Evolutionary conservation across 2,113 vertebrate species (phyloP), one percentile per base, ranked within the genome.

Genomic region (Nestor notabilis): DNA sequence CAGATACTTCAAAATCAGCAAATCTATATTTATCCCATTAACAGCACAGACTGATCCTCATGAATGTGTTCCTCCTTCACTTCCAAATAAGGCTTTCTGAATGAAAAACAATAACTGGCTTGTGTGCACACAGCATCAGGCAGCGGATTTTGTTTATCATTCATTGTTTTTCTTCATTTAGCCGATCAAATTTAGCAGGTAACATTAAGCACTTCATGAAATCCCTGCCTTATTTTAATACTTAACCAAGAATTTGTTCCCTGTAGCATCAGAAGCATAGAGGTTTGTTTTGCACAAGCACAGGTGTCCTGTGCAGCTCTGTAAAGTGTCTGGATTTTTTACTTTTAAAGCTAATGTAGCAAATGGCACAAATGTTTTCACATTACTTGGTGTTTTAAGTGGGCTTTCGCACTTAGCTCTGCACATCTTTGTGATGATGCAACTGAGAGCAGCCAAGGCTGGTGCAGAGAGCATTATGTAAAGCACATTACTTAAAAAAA

Each of bases 61-160:
- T 89, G 79, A 92, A 90, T 90, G 79, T 77, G 46, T 87, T 93
- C 75, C 64, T 94, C 18, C 13, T 90, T 80, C 88, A 83, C 60
- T 93, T 94, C 92, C 92, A 92, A 94, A 95, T 95, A 93, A 93
- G 90, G 71, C 76, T 94, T 83, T 77, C 90, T 96, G 85, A 93
- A 93, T 92, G 93, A 75, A 95, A 85, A 96, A 71, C 91, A 83
- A 18, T 91, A 87, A 83, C 82, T 69, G 77, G 44, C 82, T 79
- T 9, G 1, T 33, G 87, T 61, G 75, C 39, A 24, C 56, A 6
- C 41, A 41, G 39, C 6, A 0, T 78, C 0, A 5, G 68, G 66
- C 81, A 35, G n/a, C 16, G 5, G 43, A 29, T 83, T 96, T 92
- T 33, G 20, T 53, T 70, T 90, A 16, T 56, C 18, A 0, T 53